These are phyloP conservation scores for Plusia festucae DNA, from an alignment of 2,888 invertebrate species.

Conservation along the genomic window DNA sequence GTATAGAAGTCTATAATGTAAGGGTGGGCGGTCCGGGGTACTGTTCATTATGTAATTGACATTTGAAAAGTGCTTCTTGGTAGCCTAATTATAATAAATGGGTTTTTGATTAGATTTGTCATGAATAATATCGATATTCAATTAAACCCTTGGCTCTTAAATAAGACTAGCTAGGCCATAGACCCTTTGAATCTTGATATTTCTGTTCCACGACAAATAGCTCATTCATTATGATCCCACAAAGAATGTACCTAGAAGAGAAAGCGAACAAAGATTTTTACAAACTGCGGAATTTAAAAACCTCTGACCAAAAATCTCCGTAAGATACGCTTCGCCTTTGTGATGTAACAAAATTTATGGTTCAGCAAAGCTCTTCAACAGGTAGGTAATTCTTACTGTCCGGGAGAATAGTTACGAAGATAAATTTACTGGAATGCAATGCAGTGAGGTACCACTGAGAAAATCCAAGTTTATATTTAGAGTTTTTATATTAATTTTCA, in stretches of 20 bases:
- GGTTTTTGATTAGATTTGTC: no score
- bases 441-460: neutral
- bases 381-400: neutral
- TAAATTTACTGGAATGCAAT: neutral
- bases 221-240: neutral
- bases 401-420: neutral
- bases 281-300: neutral
- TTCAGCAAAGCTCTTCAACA: neutral
- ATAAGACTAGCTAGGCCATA: no score
- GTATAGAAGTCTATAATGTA: no score
- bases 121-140: no score
- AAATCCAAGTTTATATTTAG: neutral
- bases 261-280: neutral
- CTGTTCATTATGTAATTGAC: no score
- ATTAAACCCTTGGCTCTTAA: no score
- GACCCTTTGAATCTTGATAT: no score
- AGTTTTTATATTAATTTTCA: no score
- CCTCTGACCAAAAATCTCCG: conserved; percentile 1
- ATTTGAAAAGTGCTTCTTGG: no score
- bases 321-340: neutral
- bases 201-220: no score
- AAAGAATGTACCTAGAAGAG: neutral
- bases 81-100: no score
- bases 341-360: neutral
- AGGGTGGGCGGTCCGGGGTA: no score